Base-by-base conservation (phyloP, 2,113 vertebrate species). In the Hepsetus odoe region DNA sequence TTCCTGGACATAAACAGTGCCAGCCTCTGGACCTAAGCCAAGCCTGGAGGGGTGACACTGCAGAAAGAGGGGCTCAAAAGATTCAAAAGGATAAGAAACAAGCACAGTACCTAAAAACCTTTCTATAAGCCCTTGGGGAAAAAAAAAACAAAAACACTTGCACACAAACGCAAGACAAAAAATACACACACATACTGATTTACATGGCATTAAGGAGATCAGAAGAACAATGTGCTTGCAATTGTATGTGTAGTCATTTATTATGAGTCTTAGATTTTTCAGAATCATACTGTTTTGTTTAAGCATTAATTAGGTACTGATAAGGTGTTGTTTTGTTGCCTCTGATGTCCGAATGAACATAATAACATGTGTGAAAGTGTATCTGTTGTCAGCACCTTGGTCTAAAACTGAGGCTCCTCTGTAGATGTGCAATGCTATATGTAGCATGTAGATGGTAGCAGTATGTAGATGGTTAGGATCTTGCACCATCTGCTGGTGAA, bases 41-140 rank as follows among this genome's bases (percentile, higher is more conserved):
- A 85, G 79, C 84, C 84, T 76, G 71, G 73, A 80, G 84, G 84
- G 84, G 84, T 75, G 66, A 85, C 62, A 74, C 65, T 28, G 55
- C 61, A 79, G 64, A 79, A 73, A 79, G 64, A 72, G 70, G 76
- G 49, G 18, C 35, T 72, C 49, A 84, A 67, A 76, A 42, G 49
- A 53, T 53, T 67, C 62, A 80, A 33, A 74, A 70, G 59, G 40
- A 72, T 58, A 75, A 77, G 74, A 42, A 61, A 67, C 67, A 59
- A 74, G 33, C 46, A 56, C 67, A 70, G 26, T 69, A 75, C 59
- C 46, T 32, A 38, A 64, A 70, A 53, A 72, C 55, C 7, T 53
- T 67, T 75, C 53, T 42, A 70, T 55, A 53, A 69, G 55, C 22
- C 53, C 35, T 38, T 33, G 28, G 16, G 42, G 24, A 32, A 66